These are phyloP conservation scores for Galbula dea DNA, from an alignment of 2,113 vertebrate species.

Conservation along the genomic window DNA sequence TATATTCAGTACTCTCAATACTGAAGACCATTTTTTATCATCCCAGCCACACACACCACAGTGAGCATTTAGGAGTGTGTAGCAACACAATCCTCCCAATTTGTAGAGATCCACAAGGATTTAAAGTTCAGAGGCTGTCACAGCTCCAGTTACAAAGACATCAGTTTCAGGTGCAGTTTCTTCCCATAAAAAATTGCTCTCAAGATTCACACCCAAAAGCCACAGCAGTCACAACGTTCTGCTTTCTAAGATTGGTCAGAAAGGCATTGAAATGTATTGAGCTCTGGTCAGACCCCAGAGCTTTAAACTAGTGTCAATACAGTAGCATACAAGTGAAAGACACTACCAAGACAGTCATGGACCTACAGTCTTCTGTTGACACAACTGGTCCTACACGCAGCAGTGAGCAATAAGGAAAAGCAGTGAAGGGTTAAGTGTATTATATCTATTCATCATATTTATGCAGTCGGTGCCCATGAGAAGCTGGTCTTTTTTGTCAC, in stretches of 20 bases:
- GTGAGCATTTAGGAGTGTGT: neutral
- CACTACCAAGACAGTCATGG: neutral
- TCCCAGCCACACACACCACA: neutral
- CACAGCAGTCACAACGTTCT: neutral
- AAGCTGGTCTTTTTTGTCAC: neutral
- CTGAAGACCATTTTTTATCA: neutral
- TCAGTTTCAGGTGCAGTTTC: neutral
- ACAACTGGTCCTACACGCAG: neutral
- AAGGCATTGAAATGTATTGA: neutral
- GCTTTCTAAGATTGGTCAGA: neutral
- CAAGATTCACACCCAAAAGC: neutral
- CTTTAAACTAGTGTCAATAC: neutral
- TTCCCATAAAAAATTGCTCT: neutral
- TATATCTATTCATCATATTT: neutral
- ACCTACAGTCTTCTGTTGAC: neutral
- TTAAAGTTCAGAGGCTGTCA: neutral
- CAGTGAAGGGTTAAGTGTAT: neutral
- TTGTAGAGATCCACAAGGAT: neutral
- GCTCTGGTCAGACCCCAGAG: neutral
- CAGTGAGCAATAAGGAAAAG: neutral
- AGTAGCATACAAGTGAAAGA: neutral
- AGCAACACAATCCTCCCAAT: neutral
- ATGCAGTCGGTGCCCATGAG: neutral
- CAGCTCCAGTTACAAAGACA: neutral
- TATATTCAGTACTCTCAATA: neutral